phyloP scores from a whole-genome alignment of 2,888 invertebrate species.

The Heteropelma amictum region DNA sequence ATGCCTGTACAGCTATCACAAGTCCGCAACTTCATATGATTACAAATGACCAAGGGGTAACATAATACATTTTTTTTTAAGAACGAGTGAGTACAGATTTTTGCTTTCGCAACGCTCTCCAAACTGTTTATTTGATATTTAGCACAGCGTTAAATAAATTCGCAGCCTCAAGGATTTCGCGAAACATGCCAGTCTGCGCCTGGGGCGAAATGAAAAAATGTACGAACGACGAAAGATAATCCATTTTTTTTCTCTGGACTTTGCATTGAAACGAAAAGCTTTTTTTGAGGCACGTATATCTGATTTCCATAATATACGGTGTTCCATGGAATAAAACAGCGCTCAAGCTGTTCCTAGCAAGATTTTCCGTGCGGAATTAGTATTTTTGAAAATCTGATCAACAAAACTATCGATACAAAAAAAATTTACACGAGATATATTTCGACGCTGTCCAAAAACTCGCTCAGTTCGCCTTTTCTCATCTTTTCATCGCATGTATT shows the following conservation, averaged over 20 bases:
- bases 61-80: neutral
- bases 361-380: no score
- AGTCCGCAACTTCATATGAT: neutral
- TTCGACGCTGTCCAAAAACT: neutral
- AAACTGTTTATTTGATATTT: no score
- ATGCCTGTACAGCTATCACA: neutral
- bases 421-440: conserved; percentile 63
- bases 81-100: no score
- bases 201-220: neutral
- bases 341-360: no score
- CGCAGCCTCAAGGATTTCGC: neutral
- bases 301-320: neutral
- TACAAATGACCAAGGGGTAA: neutral
- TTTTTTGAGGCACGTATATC: neutral
- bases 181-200: no score
- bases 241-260: neutral
- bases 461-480: conserved; percentile 27
- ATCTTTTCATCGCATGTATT: conserved; percentile 40
- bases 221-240: neutral
- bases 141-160: neutral
- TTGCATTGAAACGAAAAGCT: neutral
- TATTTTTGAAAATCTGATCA: no score
- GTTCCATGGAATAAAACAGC: neutral
- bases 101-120: no score
- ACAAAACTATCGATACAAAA: no score